Evolutionary conservation across 1,140 invertebrate genomes (phyloP).

Genomic region (Brachystomella parvula): DNA sequence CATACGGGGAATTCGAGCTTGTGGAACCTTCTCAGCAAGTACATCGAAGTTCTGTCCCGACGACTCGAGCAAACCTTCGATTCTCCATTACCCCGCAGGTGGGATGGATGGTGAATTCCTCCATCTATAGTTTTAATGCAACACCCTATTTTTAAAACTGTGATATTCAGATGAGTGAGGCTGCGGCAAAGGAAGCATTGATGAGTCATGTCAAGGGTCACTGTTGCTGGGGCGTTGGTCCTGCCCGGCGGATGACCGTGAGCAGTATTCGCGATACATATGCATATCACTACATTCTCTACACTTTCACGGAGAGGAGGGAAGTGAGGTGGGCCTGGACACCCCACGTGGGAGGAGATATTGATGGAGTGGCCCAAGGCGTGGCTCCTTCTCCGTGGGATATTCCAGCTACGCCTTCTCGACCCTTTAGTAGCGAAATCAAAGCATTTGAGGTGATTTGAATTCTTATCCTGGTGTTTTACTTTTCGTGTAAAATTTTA

Average conservation of each 20-base stretch:
- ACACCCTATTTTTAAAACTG: slow-evolving; percentile 19
- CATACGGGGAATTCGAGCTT: slow-evolving; percentile 34
- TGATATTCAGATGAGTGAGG: slow-evolving; percentile 44
- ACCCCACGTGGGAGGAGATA: slow-evolving; percentile 48
- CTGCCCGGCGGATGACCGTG: slow-evolving; percentile 49
- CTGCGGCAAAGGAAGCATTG: slow-evolving; percentile 48
- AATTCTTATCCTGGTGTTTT: background rate
- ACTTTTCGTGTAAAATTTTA: background rate
- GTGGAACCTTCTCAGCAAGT: slow-evolving; percentile 28
- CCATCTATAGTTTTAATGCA: slow-evolving; percentile 4
- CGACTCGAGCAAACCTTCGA: slow-evolving; percentile 36
- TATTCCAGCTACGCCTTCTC: slow-evolving; percentile 44
- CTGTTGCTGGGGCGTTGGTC: slow-evolving; percentile 51
- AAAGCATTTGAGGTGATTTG: slow-evolving; percentile 40
- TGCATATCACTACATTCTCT: slow-evolving; percentile 52
- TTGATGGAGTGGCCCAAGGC: slow-evolving; percentile 48
- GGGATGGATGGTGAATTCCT: slow-evolving; percentile 6
- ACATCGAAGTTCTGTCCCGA: slow-evolving; percentile 36
- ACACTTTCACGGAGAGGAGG: slow-evolving; percentile 54
- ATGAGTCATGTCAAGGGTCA: slow-evolving; percentile 46
- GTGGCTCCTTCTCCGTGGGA: slow-evolving; percentile 52
- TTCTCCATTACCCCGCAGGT: slow-evolving; percentile 40
- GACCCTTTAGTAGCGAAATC: slow-evolving; percentile 47
- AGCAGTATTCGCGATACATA: slow-evolving; percentile 47
- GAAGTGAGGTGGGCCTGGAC: slow-evolving; percentile 51